Percentiles rank a stretch among this genome's conserved stretches.
These are phyloP conservation scores for crab-eating macaque (Macaca fascicularis) DNA, from an alignment of 2,113 vertebrate genomes.

Conservation along the genomic window T2T-MFA8v1.1 NC_088375.1:134735001-134735500, in stretches of 20 bases:
- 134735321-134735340: background rate
- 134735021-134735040: too few relatives aligned
- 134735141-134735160: slow-evolving; percentile 7
- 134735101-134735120: background rate
- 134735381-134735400: background rate
- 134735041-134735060: background rate
- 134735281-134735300: background rate
- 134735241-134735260: background rate
- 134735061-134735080: background rate
- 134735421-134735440: background rate
- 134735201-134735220: background rate
- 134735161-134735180: background rate
- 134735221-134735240: background rate
- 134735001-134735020: background rate
- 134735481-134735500: background rate
- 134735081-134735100: background rate
- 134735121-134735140: background rate
- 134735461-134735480: background rate
- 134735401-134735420: background rate
- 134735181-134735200: background rate
- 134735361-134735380: background rate
- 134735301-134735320: background rate
- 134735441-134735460: background rate
- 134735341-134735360: background rate
- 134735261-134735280: background rate